phyloP scores from a whole-genome alignment of 2,113 vertebrate species.

The Engraulis encrasicolus region DNA sequence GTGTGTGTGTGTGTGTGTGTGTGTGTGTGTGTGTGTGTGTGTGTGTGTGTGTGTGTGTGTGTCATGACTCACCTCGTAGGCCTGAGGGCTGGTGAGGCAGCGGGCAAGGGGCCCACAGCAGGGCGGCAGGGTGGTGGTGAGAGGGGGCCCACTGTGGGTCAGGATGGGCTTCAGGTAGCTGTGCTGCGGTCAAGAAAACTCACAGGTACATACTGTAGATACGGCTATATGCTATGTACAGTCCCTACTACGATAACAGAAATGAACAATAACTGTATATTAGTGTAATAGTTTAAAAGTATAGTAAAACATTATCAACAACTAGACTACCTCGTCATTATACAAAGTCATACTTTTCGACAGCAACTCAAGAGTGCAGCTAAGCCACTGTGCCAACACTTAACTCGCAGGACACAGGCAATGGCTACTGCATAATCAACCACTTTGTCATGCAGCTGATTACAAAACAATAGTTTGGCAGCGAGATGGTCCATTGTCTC shows the following conservation, averaged over 20 bases:
- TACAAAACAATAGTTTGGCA: not conserved
- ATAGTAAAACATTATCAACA: too few species aligned
- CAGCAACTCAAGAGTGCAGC: not conserved
- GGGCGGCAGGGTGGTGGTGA: constrained; percentile 90
- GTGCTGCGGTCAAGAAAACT: constrained; percentile 77
- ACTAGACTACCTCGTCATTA: too few species aligned
- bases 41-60: constrained; percentile 12
- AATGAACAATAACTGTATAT: too few species aligned
- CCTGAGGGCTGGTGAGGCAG: constrained; percentile 92
- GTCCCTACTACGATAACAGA: too few species aligned
- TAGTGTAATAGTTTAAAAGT: too few species aligned
- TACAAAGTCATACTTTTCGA: too few species aligned
- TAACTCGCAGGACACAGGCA: too few species aligned
- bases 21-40: constrained; percentile 19
- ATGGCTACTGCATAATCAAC: too few species aligned
- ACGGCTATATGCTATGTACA: too few species aligned
- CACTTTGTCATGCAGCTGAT: not conserved
- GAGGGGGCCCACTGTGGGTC: constrained; percentile 93
- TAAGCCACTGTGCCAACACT: too few species aligned
- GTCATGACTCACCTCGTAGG: constrained; percentile 84
- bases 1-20: not conserved
- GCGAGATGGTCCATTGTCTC: not conserved
- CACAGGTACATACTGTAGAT: too few species aligned
- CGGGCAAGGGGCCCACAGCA: constrained; percentile 93
- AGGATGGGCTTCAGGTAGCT: constrained; percentile 97